A percentile compares a stretch with the other conserved stretches of the same genome.
phyloP scores from a whole-genome alignment of 2,888 invertebrate genomes.

The Cheilosia urbana region DNA sequence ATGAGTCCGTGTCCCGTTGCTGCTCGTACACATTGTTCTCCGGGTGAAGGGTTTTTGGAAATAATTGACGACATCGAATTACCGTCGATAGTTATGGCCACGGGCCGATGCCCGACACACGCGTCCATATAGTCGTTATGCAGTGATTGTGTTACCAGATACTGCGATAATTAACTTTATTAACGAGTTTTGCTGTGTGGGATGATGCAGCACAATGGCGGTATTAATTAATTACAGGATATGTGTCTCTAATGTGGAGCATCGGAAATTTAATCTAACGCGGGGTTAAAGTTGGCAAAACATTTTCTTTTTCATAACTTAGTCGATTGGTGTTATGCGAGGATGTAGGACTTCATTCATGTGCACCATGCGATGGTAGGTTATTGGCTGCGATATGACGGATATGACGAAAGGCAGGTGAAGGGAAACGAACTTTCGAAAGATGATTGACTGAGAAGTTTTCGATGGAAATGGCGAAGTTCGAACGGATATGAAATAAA shows the following conservation, averaged over 20 bases:
- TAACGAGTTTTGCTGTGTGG: constrained; percentile 8
- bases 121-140: not conserved
- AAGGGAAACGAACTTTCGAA: constrained; percentile 2
- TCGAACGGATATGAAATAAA: constrained; percentile 9
- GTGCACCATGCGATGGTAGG: not conserved
- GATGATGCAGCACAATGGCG: not conserved
- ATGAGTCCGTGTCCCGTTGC: not conserved
- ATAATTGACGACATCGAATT: not conserved
- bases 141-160: not conserved
- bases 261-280: not conserved
- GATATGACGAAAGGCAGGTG: not conserved
- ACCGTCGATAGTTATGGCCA: not conserved
- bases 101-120: not conserved
- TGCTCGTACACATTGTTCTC: not conserved
- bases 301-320: not conserved
- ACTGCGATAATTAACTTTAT: constrained; percentile 11
- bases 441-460: constrained; percentile 13
- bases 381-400: not conserved
- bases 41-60: not conserved
- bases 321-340: not conserved
- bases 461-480: constrained; percentile 5
- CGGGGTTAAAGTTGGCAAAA: not conserved
- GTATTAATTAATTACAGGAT: not conserved
- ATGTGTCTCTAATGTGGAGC: not conserved
- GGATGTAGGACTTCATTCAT: not conserved